These are phyloP conservation scores for Neuroterus valhalla DNA, from an alignment of 1,140 invertebrate genomes.

Conservation along the genomic window DNA sequence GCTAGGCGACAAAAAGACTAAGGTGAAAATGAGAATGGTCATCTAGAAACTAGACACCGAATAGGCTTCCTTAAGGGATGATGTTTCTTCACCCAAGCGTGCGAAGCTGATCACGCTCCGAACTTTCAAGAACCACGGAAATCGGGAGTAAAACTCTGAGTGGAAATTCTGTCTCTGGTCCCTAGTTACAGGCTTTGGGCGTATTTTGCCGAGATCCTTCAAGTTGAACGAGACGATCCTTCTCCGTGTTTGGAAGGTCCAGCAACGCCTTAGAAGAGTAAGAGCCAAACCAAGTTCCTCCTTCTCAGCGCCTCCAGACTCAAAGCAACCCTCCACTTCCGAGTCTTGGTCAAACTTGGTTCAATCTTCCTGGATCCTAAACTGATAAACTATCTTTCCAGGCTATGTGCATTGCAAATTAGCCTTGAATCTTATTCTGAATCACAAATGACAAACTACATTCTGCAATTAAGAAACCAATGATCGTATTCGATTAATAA, in stretches of 20 bases:
- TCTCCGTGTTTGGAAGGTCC: slow-evolving; percentile 13
- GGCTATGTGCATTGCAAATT: slow-evolving; percentile 12
- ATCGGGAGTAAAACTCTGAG: neutral
- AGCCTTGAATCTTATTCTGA: neutral
- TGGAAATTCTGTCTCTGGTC: slow-evolving; percentile 11
- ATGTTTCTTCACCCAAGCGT: neutral
- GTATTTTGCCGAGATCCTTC: slow-evolving; percentile 6
- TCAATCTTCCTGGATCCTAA: neutral
- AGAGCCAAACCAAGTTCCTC: slow-evolving; percentile 22
- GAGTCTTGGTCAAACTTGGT: neutral
- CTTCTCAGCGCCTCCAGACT: neutral
- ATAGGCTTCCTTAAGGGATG: neutral
- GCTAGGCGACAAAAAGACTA: slow-evolving; percentile 1
- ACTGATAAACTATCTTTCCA: slow-evolving; percentile 24
- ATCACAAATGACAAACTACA: slow-evolving; percentile 18
- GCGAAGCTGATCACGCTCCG: neutral
- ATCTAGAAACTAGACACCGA: neutral
- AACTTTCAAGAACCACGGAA: slow-evolving; percentile 1
- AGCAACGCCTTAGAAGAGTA: slow-evolving; percentile 16
- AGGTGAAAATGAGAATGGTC: neutral
- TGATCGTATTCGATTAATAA: slow-evolving; percentile 4
- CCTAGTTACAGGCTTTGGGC: slow-evolving; percentile 17
- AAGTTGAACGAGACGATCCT: slow-evolving; percentile 6
- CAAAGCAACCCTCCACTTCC: neutral
- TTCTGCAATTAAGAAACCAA: slow-evolving; percentile 8